phyloP scores from a whole-genome alignment of 2,113 vertebrate species.

The Brachionichthys hirsutus region DNA sequence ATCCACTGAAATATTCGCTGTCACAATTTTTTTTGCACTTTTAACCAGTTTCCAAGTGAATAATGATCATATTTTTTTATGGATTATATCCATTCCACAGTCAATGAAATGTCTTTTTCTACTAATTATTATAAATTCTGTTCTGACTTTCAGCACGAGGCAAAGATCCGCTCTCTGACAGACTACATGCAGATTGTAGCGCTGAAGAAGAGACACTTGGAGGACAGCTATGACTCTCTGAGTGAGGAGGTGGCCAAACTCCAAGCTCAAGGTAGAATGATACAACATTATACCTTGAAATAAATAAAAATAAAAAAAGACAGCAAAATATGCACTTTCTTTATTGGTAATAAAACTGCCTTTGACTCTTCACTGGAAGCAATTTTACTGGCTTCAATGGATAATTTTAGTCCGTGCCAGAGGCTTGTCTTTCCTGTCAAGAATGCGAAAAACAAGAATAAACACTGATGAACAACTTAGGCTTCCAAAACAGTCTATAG shows the following conservation, averaged over 20 bases:
- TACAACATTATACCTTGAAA: too few relatives aligned
- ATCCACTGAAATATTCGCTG: not conserved
- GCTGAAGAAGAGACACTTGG: slow-evolving; percentile 88
- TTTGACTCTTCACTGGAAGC: slow-evolving; percentile 7
- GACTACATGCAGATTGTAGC: slow-evolving; percentile 91
- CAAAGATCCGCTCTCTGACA: slow-evolving; percentile 89
- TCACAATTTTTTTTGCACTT: not conserved
- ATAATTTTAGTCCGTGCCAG: slow-evolving; percentile 11
- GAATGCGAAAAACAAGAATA: slow-evolving; percentile 11
- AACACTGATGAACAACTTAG: slow-evolving; percentile 19
- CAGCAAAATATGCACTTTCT: not conserved
- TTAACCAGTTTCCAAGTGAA: slow-evolving; percentile 16
- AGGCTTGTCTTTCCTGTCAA: slow-evolving; percentile 21
- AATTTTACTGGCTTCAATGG: slow-evolving; percentile 19
- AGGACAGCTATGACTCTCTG: slow-evolving; percentile 87
- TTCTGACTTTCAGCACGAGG: slow-evolving; percentile 82
- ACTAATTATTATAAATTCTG: too few relatives aligned
- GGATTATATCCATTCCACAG: too few relatives aligned
- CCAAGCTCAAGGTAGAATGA: slow-evolving; percentile 80
- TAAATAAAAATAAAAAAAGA: too few relatives aligned
- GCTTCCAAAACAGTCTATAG: slow-evolving; percentile 21
- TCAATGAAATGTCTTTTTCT: too few relatives aligned
- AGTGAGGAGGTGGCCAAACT: slow-evolving; percentile 85
- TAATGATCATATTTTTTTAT: slow-evolving; percentile 5
- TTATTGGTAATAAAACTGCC: slow-evolving; percentile 9